phyloP scores from a whole-genome alignment of 2,888 invertebrate species.

The Tholera decimalis region DNA sequence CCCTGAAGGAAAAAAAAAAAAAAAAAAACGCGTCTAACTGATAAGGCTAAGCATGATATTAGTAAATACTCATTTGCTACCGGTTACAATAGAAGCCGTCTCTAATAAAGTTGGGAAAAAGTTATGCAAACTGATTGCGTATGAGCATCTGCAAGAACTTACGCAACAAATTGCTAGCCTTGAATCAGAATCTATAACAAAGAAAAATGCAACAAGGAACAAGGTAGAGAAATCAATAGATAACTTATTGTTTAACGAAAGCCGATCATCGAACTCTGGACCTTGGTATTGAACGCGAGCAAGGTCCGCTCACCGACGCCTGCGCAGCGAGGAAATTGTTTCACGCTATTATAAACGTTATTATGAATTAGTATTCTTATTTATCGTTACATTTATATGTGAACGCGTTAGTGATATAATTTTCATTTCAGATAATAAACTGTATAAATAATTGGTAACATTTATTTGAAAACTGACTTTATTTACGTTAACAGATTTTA shows the following conservation, averaged over 20 bases:
- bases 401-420: too few relatives aligned
- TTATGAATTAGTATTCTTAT: background rate
- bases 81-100: too few relatives aligned
- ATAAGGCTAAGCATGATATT: too few relatives aligned
- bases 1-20: too few relatives aligned
- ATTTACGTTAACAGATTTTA: too few relatives aligned
- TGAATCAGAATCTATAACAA: conserved; percentile 8
- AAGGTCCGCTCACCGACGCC: conserved; percentile 74
- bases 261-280: conserved; percentile 88
- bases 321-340: conserved; percentile 49
- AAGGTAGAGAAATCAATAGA: conserved; percentile 10
- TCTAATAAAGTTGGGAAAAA: too few relatives aligned
- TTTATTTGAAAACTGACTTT: too few relatives aligned
- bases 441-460: too few relatives aligned
- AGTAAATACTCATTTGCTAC: too few relatives aligned
- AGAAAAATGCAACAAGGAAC: conserved; percentile 25
- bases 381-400: conserved; percentile 22
- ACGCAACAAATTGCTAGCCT: background rate
- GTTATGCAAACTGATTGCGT: too few relatives aligned
- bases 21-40: too few relatives aligned
- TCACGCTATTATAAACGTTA: conserved; percentile 34
- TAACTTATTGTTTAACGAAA: conserved; percentile 76
- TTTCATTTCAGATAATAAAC: too few relatives aligned
- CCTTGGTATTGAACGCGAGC: conserved; percentile 87
- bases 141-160: background rate